Evolutionary conservation across 2,113 vertebrate species (phyloP).

Genomic region (Microcebus lehilahytsara): DNA sequence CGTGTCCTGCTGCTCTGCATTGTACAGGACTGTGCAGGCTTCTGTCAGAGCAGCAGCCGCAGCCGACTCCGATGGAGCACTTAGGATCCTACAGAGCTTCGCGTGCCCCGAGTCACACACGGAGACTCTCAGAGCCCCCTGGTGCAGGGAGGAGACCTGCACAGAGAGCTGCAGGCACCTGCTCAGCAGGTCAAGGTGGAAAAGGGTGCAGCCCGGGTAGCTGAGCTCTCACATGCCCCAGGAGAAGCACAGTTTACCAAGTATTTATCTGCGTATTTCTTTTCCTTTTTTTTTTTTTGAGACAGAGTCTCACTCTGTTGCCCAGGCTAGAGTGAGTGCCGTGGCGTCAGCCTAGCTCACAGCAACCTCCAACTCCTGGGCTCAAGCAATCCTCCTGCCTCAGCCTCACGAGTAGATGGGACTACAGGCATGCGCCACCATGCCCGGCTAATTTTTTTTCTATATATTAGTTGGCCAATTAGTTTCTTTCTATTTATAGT

Average conservation of each 20-base stretch:
- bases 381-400: too few species aligned
- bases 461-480: too few species aligned
- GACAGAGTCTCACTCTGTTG: too few species aligned
- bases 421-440: too few species aligned
- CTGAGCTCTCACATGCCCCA: neutral
- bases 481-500: too few species aligned
- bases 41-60: neutral
- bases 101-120: accelerated
- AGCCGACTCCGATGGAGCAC: neutral
- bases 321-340: too few species aligned
- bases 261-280: neutral
- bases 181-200: neutral
- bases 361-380: too few species aligned
- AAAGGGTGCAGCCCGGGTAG: neutral
- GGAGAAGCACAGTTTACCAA: neutral
- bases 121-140: neutral
- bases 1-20: neutral
- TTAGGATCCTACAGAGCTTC: neutral
- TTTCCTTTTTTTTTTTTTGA: too few species aligned
- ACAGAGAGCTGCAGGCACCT: too few species aligned
- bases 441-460: too few species aligned
- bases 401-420: too few species aligned
- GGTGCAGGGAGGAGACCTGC: neutral
- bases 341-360: too few species aligned
- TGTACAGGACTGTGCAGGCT: neutral